Conservation (phyloP, 2,888 invertebrate genomes). For the Ormia ochracea region DNA sequence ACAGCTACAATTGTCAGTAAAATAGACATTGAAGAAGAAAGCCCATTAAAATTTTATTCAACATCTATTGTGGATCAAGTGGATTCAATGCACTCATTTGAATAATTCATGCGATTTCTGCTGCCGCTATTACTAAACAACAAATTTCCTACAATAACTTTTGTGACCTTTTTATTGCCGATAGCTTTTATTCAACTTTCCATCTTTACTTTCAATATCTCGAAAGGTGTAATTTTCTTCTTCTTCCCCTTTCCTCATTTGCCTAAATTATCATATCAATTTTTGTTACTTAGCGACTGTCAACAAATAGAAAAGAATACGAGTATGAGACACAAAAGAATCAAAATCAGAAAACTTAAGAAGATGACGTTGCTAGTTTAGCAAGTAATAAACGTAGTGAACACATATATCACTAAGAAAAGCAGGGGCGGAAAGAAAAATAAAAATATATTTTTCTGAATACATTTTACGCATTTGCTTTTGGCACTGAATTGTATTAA, state of each 20-base stretch:
- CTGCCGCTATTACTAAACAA: slow-evolving; percentile 48
- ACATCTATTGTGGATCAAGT: slow-evolving; percentile 34
- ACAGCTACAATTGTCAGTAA: neutral
- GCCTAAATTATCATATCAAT: slow-evolving; percentile 39
- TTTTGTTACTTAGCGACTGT: slow-evolving; percentile 30
- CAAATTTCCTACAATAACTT: slow-evolving; percentile 49
- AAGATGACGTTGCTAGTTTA: neutral
- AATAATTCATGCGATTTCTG: slow-evolving; percentile 60
- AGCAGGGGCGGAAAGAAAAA: slow-evolving; percentile 13
- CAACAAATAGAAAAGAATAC: slow-evolving; percentile 35
- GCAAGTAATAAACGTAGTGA: neutral
- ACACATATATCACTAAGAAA: neutral
- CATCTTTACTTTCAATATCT: slow-evolving; percentile 31
- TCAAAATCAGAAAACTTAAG: neutral
- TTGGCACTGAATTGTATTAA: neutral
- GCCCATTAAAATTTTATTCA: slow-evolving; percentile 48
- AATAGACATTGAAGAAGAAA: neutral
- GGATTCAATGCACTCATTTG: slow-evolving; percentile 37
- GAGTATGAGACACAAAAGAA: slow-evolving; percentile 32
- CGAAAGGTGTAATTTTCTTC: neutral
- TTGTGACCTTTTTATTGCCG: neutral
- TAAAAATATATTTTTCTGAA: neutral
- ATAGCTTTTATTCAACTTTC: slow-evolving; percentile 20
- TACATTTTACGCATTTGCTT: slow-evolving; percentile 18
- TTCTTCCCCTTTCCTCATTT: neutral